These are phyloP conservation scores for Hipposideros larvatus DNA, from an alignment of 2,797 vertebrate genomes.

Conservation along the genomic window DNA sequence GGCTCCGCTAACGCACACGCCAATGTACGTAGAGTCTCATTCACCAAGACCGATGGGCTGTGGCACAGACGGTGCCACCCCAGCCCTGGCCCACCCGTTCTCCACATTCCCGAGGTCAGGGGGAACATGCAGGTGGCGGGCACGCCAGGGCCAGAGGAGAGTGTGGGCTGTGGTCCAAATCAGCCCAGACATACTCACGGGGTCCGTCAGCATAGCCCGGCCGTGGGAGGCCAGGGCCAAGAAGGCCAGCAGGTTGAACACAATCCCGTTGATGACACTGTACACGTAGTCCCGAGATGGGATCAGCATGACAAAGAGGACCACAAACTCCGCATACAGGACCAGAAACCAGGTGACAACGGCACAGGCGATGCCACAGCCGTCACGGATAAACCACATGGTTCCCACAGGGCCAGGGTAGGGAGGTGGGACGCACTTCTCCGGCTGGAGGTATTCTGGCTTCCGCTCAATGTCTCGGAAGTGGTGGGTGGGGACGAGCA, in stretches of 20 bases:
- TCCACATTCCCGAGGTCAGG: not conserved
- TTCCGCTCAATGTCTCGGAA: slow-evolving; percentile 98
- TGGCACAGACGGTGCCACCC: not conserved
- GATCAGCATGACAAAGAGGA: slow-evolving; percentile 97
- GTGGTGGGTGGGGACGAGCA: slow-evolving; percentile 94
- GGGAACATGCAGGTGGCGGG: slow-evolving; percentile 25
- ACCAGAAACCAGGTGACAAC: slow-evolving; percentile 98
- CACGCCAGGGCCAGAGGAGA: slow-evolving; percentile 45
- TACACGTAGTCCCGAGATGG: slow-evolving; percentile 94
- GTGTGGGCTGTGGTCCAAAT: slow-evolving; percentile 65
- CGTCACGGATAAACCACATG: slow-evolving; percentile 99
- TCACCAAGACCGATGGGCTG: not conserved
- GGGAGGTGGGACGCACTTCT: slow-evolving; percentile 95
- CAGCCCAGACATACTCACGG: slow-evolving; percentile 92
- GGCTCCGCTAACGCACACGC: not conserved
- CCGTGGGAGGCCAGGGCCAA: slow-evolving; percentile 96
- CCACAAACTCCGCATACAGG: slow-evolving; percentile 98
- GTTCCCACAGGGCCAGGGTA: slow-evolving; percentile 88
- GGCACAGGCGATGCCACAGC: slow-evolving; percentile 97
- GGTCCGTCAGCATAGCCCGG: slow-evolving; percentile 98
- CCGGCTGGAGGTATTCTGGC: slow-evolving; percentile 95
- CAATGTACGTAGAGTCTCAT: fast-evolving
- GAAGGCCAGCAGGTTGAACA: slow-evolving; percentile 96
- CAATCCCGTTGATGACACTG: slow-evolving; percentile 94
- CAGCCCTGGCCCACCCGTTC: not conserved